Conservation (phyloP, 1,140 invertebrate species). For the Luehdorfia chinensis region DNA sequence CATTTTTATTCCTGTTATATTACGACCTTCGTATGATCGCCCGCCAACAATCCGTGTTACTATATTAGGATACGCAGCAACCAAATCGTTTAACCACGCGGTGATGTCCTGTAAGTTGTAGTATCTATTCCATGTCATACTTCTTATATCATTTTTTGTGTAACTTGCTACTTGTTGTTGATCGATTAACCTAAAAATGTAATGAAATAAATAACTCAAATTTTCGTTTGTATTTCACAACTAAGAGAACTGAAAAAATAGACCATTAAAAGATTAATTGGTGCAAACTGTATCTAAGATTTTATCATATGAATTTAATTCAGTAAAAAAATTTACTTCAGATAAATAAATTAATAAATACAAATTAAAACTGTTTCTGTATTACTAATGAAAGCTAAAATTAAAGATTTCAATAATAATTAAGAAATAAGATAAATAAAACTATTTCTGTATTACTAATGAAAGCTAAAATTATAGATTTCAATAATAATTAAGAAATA, state of each 20-base stretch:
- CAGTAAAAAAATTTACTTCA: no score
- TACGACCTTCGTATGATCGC: conserved; percentile 76
- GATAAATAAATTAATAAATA: no score
- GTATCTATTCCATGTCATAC: conserved; percentile 74
- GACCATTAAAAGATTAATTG: no score
- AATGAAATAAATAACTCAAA: background rate
- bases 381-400: no score
- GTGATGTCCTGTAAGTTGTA: conserved; percentile 69
- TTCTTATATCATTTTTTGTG: conserved; percentile 31
- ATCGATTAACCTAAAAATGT: conserved; percentile 45
- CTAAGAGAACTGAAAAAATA: background rate
- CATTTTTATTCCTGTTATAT: conserved; percentile 80
- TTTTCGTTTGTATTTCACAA: background rate
- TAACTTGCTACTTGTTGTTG: conserved; percentile 41
- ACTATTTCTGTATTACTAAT: no score
- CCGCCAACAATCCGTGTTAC: conserved; percentile 76
- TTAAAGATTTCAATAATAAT: no score
- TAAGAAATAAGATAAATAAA: no score
- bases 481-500: no score
- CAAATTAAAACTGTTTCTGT: no score
- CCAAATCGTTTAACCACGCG: conserved; percentile 68
- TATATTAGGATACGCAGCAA: conserved; percentile 54
- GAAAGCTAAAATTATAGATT: no score
- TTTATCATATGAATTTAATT: no score
- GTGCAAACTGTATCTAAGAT: no score